Base-by-base conservation (phyloP, 2,797 vertebrate species). In the Amazona ochrocephala region DNA sequence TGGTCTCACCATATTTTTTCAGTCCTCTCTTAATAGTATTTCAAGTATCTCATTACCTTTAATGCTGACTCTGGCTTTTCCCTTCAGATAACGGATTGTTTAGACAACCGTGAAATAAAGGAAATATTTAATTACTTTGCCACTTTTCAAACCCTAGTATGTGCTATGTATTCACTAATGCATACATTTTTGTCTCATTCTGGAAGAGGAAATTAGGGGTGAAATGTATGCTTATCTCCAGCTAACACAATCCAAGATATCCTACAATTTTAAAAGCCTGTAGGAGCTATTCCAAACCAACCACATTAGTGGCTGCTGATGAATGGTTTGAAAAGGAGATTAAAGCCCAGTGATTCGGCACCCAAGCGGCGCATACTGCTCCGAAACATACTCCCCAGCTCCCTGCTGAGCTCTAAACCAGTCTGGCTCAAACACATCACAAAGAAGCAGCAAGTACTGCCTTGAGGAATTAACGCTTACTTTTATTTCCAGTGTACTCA, bases 41-140 rank as follows among this genome's bases (percentile, higher is more conserved):
- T 82, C 78, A 83, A 91, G 84, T 92, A 90, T 94, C 93, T 89
- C 75, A 85, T 75, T 95, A 62, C 93, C 58, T 92, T 89, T 94
- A 94, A 68, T 93, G 84, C 61, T 24, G 22, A 29, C 45, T 85
- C 72, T 80, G 62, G 42, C 54, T 94, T 94, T 95, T 96, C 53
- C 78, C 62, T 92, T 85, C 75, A 87, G 96, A 95, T 90, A 95
- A 75, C 74, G 92, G 80, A 94, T 92, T 93, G 90, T 95, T 96
- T 96, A 90, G 90, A 90, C 95, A 96, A 78, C 86, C 41, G 0
- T 96, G 92, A 95, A 94, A 95, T 96, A 95, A 95, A 95, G 91
- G 90, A 97, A 97, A 76, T 85, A 75, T 93, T 96, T 95, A 87
- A 96, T 96, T 95, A 79, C 75, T 94, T 93, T 85, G 78, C 84